Evolutionary conservation across 2,113 vertebrate species (phyloP), one percentile per base, ranked within the genome.

Genomic region (Probosciger aterrimus): DNA sequence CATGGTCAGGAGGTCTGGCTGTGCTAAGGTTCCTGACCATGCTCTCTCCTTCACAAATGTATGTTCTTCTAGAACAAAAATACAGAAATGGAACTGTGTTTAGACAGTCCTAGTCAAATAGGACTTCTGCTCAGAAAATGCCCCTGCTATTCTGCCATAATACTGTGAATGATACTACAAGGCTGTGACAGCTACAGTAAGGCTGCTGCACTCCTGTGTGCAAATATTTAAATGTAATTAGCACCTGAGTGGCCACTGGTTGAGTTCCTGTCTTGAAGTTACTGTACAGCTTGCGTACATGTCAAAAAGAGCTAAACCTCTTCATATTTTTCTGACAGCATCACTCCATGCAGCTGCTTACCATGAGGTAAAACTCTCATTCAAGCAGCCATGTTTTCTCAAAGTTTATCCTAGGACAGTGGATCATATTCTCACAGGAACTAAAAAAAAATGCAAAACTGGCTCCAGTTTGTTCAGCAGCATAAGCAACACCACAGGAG

Each of bases 401-500:
- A 33, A 46, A 68, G 79, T 88, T 70, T 78, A 64, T 68, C 80
- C 88, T 65, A 82, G 81, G 74, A 84, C 39, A 71, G n/a, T 4
- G 5, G 62, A 81, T 81, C 65, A 8, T 63, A 76, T 84, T 59
- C 83, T 76, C 73, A 22, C 41, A 87, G 73, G 80, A 89, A 35
- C 62, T 59, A 8, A 62, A 68, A 87, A 87, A 50, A 87, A 52
- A 7, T 31, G 57, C 22, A 87, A 59, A 93, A 82, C 41, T 69
- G 89, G 81, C 73, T 92, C 73, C 74, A 50, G 70, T 65, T 84
- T 93, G 77, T 15, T 95, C 57, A 91, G 91, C 91, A 89, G 52
- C 81, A 87, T 92, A 89, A 91, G 84, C 81, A 93, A 89, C 95
- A 87, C 78, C 93, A 73, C 43, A 2, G 95, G 91, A 33, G 88